Evolutionary conservation across 64 coral and sea anemone genomes (phyloP).

Genomic region (Trachythela sp.): DNA sequence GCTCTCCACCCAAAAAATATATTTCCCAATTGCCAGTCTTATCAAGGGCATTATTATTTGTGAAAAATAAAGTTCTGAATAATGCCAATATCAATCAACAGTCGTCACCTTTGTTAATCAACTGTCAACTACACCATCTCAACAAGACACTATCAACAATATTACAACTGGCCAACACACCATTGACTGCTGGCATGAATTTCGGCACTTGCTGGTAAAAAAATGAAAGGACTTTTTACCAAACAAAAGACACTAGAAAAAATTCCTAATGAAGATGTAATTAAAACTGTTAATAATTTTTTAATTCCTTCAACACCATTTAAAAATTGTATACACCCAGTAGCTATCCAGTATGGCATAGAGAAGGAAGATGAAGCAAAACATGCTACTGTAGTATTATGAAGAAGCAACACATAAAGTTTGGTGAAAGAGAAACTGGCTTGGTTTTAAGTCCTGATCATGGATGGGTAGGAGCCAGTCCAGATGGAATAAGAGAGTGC

Average conservation of each 20-base stretch:
- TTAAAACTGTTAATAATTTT: slow-evolving; percentile 59
- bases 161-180: slow-evolving; percentile 43
- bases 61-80: slow-evolving; percentile 14
- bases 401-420: slow-evolving; percentile 44
- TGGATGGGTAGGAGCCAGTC: slow-evolving; percentile 57
- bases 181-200: slow-evolving; percentile 52
- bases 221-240: slow-evolving; percentile 61
- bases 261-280: slow-evolving; percentile 57
- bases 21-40: slow-evolving; percentile 9
- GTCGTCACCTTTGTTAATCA: neutral
- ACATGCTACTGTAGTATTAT: slow-evolving; percentile 48
- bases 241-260: slow-evolving; percentile 57
- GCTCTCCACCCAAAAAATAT: neutral
- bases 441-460: slow-evolving; percentile 39
- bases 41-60: slow-evolving; percentile 42
- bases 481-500: slow-evolving; percentile 61
- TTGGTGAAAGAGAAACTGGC: slow-evolving; percentile 54
- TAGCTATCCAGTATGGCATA: slow-evolving; percentile 64
- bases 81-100: slow-evolving; percentile 25
- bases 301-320: neutral
- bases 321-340: slow-evolving; percentile 29
- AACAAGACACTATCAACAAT: slow-evolving; percentile 30
- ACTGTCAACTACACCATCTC: slow-evolving; percentile 41
- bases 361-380: slow-evolving; percentile 58
- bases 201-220: slow-evolving; percentile 54